Percentiles rank a stretch among this genome's conserved stretches.
Evolutionary conservation across 2,888 invertebrate genomes (phyloP).

Genomic region (Drosophila antonietae): DNA sequence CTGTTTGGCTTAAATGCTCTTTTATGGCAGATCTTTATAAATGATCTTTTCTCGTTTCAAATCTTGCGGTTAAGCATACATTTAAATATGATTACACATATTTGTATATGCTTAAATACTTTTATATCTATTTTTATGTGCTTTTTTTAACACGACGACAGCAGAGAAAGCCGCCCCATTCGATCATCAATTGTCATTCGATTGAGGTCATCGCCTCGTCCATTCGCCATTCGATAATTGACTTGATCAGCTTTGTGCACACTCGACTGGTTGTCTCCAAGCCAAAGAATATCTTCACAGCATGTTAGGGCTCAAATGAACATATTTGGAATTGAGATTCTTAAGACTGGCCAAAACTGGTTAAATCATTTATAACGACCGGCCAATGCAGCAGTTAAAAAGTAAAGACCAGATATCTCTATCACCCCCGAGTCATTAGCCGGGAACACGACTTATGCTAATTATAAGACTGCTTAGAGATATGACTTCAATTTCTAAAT

Average conservation of each 20-base stretch:
- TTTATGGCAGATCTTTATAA: slow-evolving; percentile 11
- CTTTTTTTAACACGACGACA: slow-evolving; percentile 5
- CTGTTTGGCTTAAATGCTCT: slow-evolving; percentile 4
- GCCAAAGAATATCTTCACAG: not conserved
- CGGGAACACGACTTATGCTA: not conserved
- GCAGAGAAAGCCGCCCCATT: slow-evolving; percentile 48
- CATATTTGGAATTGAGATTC: not conserved
- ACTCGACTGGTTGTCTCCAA: not conserved
- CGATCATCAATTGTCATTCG: slow-evolving; percentile 44
- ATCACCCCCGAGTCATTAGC: not conserved
- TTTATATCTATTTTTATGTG: not conserved
- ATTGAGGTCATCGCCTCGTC: slow-evolving; percentile 55
- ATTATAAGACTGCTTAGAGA: not conserved
- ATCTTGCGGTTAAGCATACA: slow-evolving; percentile 33
- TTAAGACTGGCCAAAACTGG: not conserved
- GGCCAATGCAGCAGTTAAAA: not conserved
- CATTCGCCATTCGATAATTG: slow-evolving; percentile 33
- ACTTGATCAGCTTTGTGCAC: slow-evolving; percentile 6
- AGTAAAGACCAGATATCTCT: not conserved
- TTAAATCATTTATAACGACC: not conserved
- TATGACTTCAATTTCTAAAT: not conserved
- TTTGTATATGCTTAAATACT: not conserved
- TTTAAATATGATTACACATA: slow-evolving; percentile 33
- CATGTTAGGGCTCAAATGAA: not conserved
- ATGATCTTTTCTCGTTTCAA: slow-evolving; percentile 7